phyloP scores from a whole-genome alignment of 2,797 vertebrate genomes.

The Smutsia gigantea region DNA sequence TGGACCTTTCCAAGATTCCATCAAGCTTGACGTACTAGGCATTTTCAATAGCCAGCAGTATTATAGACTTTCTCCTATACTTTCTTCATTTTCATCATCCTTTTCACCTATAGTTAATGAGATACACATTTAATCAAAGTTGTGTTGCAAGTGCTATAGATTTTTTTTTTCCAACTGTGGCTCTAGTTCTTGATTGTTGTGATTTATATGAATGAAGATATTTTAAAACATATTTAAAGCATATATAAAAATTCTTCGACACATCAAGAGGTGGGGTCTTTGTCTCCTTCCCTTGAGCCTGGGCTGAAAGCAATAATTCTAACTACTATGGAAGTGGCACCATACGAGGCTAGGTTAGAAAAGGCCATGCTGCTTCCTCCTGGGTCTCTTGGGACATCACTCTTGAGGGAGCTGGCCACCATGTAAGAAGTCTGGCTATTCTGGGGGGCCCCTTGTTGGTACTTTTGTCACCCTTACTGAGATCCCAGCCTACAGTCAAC shows the following conservation, averaged over 20 bases:
- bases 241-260: neutral
- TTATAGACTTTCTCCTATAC: neutral
- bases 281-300: neutral
- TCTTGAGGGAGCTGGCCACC: neutral
- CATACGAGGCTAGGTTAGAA: neutral
- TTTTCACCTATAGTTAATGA: neutral
- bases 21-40: neutral
- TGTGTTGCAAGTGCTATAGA: neutral
- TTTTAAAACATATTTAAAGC: slow-evolving; percentile 12
- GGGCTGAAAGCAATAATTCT: neutral
- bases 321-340: neutral
- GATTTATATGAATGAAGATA: neutral
- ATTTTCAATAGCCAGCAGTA: neutral
- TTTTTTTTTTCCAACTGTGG: neutral
- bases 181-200: neutral
- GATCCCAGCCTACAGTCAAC: neutral
- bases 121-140: neutral
- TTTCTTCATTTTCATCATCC: neutral
- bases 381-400: neutral
- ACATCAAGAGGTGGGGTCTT: neutral
- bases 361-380: neutral
- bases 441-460: neutral
- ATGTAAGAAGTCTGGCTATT: neutral
- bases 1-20: neutral
- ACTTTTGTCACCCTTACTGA: neutral